Base-by-base conservation (phyloP, 2,888 invertebrate species). In the Oscheius myriophilus region DNA sequence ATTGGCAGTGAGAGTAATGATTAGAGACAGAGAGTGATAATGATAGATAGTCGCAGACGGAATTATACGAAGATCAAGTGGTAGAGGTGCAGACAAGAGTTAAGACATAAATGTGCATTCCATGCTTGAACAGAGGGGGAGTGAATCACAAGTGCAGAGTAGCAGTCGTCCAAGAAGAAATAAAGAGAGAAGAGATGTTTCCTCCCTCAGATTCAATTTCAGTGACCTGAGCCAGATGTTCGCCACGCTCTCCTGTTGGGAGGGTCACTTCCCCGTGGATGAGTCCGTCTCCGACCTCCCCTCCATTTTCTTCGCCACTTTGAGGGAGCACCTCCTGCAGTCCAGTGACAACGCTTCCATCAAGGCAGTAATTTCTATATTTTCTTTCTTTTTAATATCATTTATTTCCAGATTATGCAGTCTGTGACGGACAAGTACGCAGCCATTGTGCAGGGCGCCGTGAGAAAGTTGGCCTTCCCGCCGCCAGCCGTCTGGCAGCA, bases 271-370 rank as follows among this genome's bases (percentile, higher is more conserved):
- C 64, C 75, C 75, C 16, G 23, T 67, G 25, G 71, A 74, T 1
- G 78, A 78, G 41, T 46, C 69, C 39, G 69, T 83, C 18, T 82
- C 82, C 16, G 82, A 83, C 42, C 55, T 80, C 18, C 79, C 82
- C 2, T 64, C 78, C 14, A 67, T 67, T 1, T 82, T 79, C 66
- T 81, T 78, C 70, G 71, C 74, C 12, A 54, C 71, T 0, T 66
- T 83, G 9, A 58, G 82, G 16, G 78, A 75, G 45, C 73, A 76
- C 51, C 42, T 76, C 18, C 49, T 57, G 23, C 66, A 52, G 3
- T 21, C 25, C 14, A 16, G 26, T 0, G 45, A 67, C 42, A 43
- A 46, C 46, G 16, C 61, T 16, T 33, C 25, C 33, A 61, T 46
- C 2, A 14, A 61, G 26, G n/a, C 25, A 26, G 61, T 61, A 16